These are phyloP conservation scores for Labeo catla DNA, from an alignment of 2,113 vertebrate genomes.

Conservation along the genomic window DNA sequence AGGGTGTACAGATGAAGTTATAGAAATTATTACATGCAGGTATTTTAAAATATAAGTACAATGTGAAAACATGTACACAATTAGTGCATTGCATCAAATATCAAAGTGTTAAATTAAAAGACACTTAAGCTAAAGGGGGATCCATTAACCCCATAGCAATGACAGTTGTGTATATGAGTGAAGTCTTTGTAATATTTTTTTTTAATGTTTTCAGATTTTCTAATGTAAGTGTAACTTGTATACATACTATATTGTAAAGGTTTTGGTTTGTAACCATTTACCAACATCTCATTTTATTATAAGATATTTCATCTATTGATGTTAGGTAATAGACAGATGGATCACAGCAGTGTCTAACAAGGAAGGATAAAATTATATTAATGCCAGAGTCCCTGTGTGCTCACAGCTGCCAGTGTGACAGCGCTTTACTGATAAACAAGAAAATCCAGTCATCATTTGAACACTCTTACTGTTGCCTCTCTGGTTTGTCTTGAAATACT, in stretches of 20 bases:
- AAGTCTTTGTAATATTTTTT: not conserved
- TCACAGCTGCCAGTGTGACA: not conserved
- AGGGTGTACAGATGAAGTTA: not conserved
- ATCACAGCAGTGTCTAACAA: not conserved
- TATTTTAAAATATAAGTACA: not conserved
- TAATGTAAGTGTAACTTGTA: not conserved
- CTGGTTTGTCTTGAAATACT: not conserved
- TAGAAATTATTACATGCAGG: not conserved
- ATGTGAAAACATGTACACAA: not conserved
- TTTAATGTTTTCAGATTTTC: not conserved
- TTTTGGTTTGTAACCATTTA: not conserved
- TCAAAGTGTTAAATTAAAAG: not conserved
- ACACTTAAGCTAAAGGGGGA: not conserved
- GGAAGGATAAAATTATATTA: not conserved
- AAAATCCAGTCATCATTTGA: slow-evolving; percentile 11
- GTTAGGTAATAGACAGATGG: not conserved
- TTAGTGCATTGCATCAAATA: not conserved
- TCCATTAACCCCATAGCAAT: not conserved
- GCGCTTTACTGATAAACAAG: slow-evolving; percentile 21
- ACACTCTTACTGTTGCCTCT: not conserved
- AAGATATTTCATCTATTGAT: not conserved
- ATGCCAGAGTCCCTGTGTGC: not conserved
- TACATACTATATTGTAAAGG: not conserved
- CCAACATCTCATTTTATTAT: not conserved
- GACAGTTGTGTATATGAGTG: not conserved